Base-by-base conservation (phyloP, 2,888 invertebrate species). In the Plutella xylostella region DNA sequence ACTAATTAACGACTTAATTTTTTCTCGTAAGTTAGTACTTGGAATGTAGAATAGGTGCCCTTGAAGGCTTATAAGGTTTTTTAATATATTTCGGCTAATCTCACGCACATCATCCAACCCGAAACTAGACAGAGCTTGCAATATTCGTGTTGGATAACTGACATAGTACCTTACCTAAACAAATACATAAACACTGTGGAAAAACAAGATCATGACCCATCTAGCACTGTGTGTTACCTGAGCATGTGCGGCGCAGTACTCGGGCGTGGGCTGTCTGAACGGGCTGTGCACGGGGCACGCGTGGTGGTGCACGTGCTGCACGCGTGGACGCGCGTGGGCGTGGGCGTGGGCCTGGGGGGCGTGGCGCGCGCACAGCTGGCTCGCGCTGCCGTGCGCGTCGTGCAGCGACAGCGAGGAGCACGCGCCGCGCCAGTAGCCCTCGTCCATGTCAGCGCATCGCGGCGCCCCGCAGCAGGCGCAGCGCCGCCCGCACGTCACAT, bases 241-340 rank as follows among this genome's bases (percentile, higher is more conserved):
- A 54, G 82, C 72, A 59, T 82, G 82, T 34, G 80, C 80, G 14
- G 82, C 82, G 59, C 83, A 83, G 54, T 74, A 83, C 50, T 83
- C 82, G 34, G 83, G 83, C 57, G 80, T 74, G 19, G 80, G 82
- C 57, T 88, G 90, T 52, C 91, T 80, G 69, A 89, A 91, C 20
- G 91, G 91, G 62, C 90, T 91, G 77, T 91, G 91, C 61, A 91
- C 90, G 39, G 91, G 91, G 62, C 91, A 91, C 62, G 56, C 76
- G 70, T 65, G 73, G 54, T 75, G 74, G 58, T 55, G 75, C 48
- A 68, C 57, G 67, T 49, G 51, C 46, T 51, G 65, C n/a, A n/a
- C n/a, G n/a, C n/a, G n/a, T n/a, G n/a, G n/a, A n/a, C n/a, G n/a
- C 47, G 68, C 68, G 60, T 74, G 72, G 39, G 61, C 61, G 21